Base-by-base conservation (phyloP, 2,113 vertebrate genomes). In the Tinamus guttatus region DNA sequence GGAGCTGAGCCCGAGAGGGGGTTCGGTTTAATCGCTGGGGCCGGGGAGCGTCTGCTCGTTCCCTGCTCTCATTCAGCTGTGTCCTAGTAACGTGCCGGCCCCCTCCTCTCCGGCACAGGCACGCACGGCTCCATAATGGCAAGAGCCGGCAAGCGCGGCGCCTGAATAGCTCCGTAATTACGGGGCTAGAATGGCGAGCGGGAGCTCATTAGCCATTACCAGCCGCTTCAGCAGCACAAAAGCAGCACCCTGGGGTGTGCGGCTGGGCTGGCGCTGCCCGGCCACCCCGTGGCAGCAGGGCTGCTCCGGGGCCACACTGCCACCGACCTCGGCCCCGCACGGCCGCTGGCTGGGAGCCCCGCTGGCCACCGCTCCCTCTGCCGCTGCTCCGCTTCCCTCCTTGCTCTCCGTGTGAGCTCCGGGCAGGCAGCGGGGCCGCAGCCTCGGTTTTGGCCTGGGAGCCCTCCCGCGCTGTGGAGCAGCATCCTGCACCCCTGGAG, bases 181-280 rank as follows among this genome's bases (percentile, higher is more conserved):
- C 25, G 80, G 11, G 91, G 85, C 93, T 94, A 7, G 91, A 90
- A 87, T 94, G 94, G 95, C 63, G 87, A 94, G 82, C 91, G 84
- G 96, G 93, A 93, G 81, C 91, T 97, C 89, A 96, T 97, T 96
- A 96, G 92, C 94, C 95, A 97, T 95, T 95, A 95, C 93, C 95
- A 96, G 96, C 94, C 90, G 5, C 45, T 95, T 89, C 87, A 95
- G 90, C 41, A 4, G 91, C 89, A 94, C 92, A 93, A 93, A 77
- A 89, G 5, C 56, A 83, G 88, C 92, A 88, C 94, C 87, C 93
- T 54, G 88, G 93, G 94, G 91, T 92, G 95, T 27, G 24, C 36
- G 82, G 87, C 95, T 69, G 70, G 4, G 40, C 89, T 25, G 87
- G 9, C 93, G 74, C 77, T 45, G 16, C 76, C 54, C 63, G 25